Conservation (phyloP, 2,888 invertebrate species). For the Lutraria lutraria region DNA sequence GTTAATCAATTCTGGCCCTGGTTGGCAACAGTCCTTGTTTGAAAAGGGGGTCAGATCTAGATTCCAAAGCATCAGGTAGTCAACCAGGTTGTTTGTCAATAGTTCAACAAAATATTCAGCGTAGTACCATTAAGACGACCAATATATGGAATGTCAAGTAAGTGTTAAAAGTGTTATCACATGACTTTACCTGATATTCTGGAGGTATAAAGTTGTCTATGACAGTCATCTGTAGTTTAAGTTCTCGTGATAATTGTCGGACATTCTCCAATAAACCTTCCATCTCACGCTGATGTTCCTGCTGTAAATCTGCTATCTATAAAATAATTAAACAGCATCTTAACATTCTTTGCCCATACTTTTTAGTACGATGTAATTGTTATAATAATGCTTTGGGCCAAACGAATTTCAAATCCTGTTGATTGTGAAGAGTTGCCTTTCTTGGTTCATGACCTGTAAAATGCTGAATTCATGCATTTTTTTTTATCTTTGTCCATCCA, state of each 20-base stretch:
- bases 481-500: no score
- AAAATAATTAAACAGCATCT: neutral
- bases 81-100: no score
- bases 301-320: slow-evolving; percentile 89
- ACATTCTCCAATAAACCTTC: slow-evolving; percentile 98
- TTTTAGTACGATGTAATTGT: no score
- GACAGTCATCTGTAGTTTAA: slow-evolving; percentile 95
- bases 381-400: no score
- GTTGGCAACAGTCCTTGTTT: no score
- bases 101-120: neutral
- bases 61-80: no score
- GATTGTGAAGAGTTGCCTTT: no score
- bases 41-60: no score
- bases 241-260: slow-evolving; percentile 94
- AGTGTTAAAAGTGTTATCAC: neutral
- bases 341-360: neutral
- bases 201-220: slow-evolving; percentile 97
- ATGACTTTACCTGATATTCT: slow-evolving; percentile 92
- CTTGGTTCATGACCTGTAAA: no score
- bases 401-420: no score
- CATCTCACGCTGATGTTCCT: slow-evolving; percentile 98
- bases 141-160: neutral
- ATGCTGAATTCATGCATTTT: no score
- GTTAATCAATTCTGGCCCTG: no score
- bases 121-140: neutral